Evolutionary conservation across 1,140 invertebrate genomes (phyloP).

Genomic region (Papilio polytes): DNA sequence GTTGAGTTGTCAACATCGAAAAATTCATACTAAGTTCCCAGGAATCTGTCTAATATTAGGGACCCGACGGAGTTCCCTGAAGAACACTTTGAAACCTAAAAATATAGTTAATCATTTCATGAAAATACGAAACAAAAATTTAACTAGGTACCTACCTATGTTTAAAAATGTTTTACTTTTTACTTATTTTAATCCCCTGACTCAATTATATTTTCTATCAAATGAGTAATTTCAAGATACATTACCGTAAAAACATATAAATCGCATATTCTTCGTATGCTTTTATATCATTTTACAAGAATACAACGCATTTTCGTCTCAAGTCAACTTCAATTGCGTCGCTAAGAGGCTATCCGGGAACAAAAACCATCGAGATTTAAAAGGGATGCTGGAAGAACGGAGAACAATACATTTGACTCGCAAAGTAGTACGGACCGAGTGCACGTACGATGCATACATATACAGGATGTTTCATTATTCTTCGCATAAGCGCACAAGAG

Average conservation of each 20-base stretch:
- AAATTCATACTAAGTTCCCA: not conserved
- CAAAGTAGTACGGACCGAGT: not conserved
- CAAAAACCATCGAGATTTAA: conserved; percentile 21
- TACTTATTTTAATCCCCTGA: not conserved
- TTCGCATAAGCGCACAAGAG: not conserved
- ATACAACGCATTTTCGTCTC: not conserved
- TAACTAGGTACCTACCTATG: too few relatives aligned
- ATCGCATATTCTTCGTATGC: not conserved
- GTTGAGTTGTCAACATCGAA: not conserved
- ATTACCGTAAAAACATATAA: not conserved
- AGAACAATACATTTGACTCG: conserved; percentile 4
- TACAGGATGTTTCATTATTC: not conserved
- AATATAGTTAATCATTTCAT: too few relatives aligned
- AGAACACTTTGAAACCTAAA: not conserved
- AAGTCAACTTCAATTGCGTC: not conserved
- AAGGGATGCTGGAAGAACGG: not conserved
- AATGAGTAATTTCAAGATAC: not conserved
- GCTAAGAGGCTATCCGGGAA: conserved; percentile 1
- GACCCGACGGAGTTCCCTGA: not conserved
- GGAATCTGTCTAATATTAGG: not conserved
- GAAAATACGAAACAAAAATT: too few relatives aligned
- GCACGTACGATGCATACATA: not conserved
- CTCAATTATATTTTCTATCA: not conserved
- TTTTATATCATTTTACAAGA: not conserved
- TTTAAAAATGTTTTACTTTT: not conserved